Evolutionary conservation across 2,797 vertebrate genomes (phyloP).

Genomic region (Gymnoscopelus braueri): DNA sequence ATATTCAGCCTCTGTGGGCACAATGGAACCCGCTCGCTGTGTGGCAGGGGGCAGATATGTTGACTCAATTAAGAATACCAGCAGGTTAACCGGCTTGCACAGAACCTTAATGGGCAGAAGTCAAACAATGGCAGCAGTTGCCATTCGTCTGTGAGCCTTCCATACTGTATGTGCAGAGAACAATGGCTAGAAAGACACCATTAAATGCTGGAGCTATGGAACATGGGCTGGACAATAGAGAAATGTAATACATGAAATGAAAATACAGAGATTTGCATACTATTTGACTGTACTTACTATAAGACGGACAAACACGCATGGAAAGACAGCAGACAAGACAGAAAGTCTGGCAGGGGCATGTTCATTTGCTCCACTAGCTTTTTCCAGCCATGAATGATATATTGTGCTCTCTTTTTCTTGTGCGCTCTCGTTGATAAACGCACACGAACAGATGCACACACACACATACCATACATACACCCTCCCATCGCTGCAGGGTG

Average conservation of each 20-base stretch:
- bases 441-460: conserved; percentile 21
- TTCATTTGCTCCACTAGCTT: conserved; percentile 49
- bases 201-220: conserved; percentile 52
- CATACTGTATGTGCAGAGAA: conserved; percentile 37
- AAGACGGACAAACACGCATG: conserved; percentile 58
- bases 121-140: conserved; percentile 63
- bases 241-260: conserved; percentile 50
- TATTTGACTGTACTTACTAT: conserved; percentile 46
- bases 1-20: conserved; percentile 55
- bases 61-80: conserved; percentile 43
- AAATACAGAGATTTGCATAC: conserved; percentile 58
- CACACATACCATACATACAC: conserved; percentile 5
- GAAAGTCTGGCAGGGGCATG: conserved; percentile 47
- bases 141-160: conserved; percentile 43
- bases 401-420: conserved; percentile 56
- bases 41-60: conserved; percentile 61
- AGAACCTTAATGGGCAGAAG: conserved; percentile 37
- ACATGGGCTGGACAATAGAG: conserved; percentile 51
- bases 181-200: conserved; percentile 56
- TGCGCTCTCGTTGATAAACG: conserved; percentile 1
- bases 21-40: conserved; percentile 46
- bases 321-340: conserved; percentile 24
- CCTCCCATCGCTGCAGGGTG: conserved; percentile 12
- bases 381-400: conserved; percentile 65
- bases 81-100: conserved; percentile 42